These are phyloP conservation scores for Drosophila willistoni DNA, from an alignment of 1,140 invertebrate genomes.

Conservation along the genomic window DNA sequence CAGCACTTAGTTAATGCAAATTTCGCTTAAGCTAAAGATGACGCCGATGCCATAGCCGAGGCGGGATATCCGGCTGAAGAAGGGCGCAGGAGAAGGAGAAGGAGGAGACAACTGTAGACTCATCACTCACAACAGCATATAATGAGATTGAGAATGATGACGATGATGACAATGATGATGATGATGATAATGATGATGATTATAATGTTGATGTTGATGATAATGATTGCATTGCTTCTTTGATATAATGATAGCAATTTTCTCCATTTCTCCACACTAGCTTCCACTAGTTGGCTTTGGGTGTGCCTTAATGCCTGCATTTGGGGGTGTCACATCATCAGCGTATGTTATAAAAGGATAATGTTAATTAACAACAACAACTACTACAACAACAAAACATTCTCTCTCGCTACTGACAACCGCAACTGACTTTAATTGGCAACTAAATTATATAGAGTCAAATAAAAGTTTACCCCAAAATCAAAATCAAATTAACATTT, in stretches of 20 bases:
- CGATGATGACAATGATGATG: background rate
- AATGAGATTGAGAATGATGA: conserved; percentile 8
- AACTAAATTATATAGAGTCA: background rate
- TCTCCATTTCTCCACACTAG: background rate
- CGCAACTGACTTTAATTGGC: conserved; percentile 2
- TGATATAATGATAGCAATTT: conserved; percentile 57
- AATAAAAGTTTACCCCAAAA: background rate
- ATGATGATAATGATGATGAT: background rate
- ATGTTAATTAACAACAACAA: conserved; percentile 62
- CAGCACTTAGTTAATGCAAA: conserved; percentile 60
- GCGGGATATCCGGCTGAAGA: conserved; percentile 1
- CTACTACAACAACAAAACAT: background rate
- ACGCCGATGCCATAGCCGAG: conserved; percentile 4
- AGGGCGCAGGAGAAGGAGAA: background rate
- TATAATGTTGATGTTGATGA: conserved; percentile 14
- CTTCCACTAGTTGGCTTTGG: no score
- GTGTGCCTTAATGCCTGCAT: no score
- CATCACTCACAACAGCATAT: conserved; percentile 23
- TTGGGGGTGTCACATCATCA: background rate
- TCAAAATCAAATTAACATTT: background rate
- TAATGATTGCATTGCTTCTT: conserved; percentile 29
- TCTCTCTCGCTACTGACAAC: background rate
- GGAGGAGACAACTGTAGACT: conserved; percentile 29
- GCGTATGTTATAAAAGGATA: conserved; percentile 42
- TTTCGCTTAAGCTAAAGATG: conserved; percentile 36